phyloP scores from a whole-genome alignment of 2,113 vertebrate species.

The Blennius ocellaris region DNA sequence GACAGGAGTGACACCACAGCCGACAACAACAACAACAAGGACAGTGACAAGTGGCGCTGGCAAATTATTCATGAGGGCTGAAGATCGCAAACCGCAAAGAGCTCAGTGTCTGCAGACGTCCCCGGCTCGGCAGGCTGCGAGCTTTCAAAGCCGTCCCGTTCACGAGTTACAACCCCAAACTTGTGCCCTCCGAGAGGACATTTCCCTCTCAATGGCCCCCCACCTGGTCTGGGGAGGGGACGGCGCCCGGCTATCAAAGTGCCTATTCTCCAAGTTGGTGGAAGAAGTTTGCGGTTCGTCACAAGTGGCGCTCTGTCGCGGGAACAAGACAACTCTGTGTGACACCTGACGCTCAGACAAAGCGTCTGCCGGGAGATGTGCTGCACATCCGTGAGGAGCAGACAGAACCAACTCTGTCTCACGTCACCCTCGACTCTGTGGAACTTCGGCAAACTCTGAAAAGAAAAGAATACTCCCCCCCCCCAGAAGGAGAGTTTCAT shows the following conservation, averaged over 20 bases:
- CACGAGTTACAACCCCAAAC: slow-evolving; percentile 69
- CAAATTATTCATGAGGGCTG: slow-evolving; percentile 78
- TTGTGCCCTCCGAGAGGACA: slow-evolving; percentile 52
- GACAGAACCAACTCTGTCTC: slow-evolving; percentile 49
- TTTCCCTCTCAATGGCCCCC: slow-evolving; percentile 75
- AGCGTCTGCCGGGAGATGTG: slow-evolving; percentile 35
- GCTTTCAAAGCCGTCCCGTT: slow-evolving; percentile 67
- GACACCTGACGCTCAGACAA: slow-evolving; percentile 66
- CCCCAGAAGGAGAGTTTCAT: slow-evolving; percentile 26
- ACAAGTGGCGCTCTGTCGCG: slow-evolving; percentile 67
- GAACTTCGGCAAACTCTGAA: slow-evolving; percentile 22
- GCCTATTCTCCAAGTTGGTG: slow-evolving; percentile 62
- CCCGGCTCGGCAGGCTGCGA: slow-evolving; percentile 52
- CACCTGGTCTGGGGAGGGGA: slow-evolving; percentile 73
- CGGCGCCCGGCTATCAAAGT: slow-evolving; percentile 60
- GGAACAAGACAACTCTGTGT: slow-evolving; percentile 63
- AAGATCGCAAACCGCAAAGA: slow-evolving; percentile 63
- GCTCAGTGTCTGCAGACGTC: slow-evolving; percentile 74
- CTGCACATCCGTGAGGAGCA: slow-evolving; percentile 62
- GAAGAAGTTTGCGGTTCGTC: slow-evolving; percentile 66
- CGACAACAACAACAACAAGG: slow-evolving; percentile 65
- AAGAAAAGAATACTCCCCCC: slow-evolving; percentile 21
- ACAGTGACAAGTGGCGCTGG: slow-evolving; percentile 65
- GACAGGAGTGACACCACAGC: slow-evolving; percentile 74
- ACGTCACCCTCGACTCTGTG: slow-evolving; percentile 33